A percentile compares a stretch with the other conserved stretches of the same genome.
Evolutionary conservation across 2,797 vertebrate species (phyloP).

Genomic region (Picus viridis): DNA sequence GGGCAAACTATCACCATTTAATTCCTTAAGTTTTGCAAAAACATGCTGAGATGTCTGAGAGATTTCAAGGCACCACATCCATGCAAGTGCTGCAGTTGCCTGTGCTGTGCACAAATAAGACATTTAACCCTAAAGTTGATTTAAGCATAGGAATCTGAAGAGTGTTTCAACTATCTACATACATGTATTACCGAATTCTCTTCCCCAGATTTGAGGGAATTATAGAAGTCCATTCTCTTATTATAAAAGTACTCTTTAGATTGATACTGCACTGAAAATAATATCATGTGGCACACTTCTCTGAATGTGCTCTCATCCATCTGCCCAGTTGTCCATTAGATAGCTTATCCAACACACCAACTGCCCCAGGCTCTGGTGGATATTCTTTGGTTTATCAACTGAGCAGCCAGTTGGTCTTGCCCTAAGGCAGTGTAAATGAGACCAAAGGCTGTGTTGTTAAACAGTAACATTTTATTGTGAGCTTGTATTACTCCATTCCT

Average conservation of each 20-base stretch:
- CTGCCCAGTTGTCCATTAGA: background rate
- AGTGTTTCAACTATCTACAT: background rate
- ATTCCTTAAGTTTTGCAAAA: background rate
- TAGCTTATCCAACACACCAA: fast-evolving
- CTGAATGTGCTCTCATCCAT: background rate
- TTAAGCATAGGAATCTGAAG: background rate
- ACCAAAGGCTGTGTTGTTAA: background rate
- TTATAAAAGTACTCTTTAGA: background rate
- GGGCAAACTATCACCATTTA: background rate
- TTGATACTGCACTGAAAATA: background rate
- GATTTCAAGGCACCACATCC: background rate
- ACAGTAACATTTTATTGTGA: background rate
- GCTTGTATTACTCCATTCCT: background rate
- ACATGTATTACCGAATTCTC: background rate
- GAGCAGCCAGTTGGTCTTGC: background rate
- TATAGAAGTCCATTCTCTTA: background rate
- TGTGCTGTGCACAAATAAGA: background rate
- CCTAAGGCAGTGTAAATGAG: background rate
- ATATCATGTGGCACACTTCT: background rate
- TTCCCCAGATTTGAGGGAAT: background rate
- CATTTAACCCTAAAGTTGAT: background rate
- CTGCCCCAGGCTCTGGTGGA: background rate
- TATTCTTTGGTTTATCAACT: background rate
- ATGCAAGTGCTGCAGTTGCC: background rate
- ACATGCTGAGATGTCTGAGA: background rate